Percentiles rank a stretch among this genome's conserved stretches.
Conservation (phyloP, 2,113 vertebrate genomes). For the Chionis minor region DNA sequence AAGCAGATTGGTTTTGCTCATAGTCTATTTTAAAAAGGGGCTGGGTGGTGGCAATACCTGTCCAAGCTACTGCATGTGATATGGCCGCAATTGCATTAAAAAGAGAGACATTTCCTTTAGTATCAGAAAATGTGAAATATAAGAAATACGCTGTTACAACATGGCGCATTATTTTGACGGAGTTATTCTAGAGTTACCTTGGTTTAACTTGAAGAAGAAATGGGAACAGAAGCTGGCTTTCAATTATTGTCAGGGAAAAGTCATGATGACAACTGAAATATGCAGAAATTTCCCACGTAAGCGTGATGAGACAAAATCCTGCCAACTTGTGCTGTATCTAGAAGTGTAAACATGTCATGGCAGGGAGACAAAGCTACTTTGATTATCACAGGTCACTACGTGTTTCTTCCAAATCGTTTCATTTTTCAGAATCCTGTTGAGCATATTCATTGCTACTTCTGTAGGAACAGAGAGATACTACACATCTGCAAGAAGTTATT, state of each 20-base stretch:
- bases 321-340: background rate
- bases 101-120: background rate
- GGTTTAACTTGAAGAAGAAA: background rate
- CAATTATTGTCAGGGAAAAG: background rate
- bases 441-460: background rate
- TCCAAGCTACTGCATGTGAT: background rate
- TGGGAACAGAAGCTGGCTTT: background rate
- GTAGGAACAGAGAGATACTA: background rate
- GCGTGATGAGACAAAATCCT: background rate
- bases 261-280: background rate
- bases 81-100: background rate
- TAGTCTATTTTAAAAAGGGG: background rate
- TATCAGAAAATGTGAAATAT: background rate
- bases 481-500: background rate
- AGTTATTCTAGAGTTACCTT: background rate
- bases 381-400: background rate
- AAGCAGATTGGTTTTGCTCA: background rate
- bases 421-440: background rate
- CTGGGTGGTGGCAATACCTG: background rate
- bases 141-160: background rate
- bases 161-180: accelerated
- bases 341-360: background rate
- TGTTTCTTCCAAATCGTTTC: background rate
- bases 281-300: background rate
- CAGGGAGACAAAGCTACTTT: background rate